These are phyloP conservation scores for Sinocyclocheilus maitianheensis DNA, from an alignment of 2,113 vertebrate species.

Conservation along the genomic window DNA sequence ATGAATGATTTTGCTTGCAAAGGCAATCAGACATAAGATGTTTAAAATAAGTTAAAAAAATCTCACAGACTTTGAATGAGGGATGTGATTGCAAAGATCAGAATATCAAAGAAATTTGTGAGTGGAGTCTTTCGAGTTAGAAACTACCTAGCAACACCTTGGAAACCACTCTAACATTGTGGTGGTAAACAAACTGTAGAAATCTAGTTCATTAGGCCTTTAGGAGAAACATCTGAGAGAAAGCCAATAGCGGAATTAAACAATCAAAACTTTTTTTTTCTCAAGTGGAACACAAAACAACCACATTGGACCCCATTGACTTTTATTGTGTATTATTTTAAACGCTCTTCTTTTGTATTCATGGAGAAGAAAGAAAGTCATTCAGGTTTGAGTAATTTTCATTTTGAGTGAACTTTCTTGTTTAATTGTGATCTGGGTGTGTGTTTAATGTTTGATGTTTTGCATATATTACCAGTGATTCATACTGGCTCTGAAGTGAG, in stretches of 20 bases:
- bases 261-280: no score
- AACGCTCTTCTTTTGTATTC: neutral
- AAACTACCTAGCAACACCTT: neutral
- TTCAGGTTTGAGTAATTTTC: neutral
- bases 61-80: neutral
- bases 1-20: neutral
- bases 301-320: neutral
- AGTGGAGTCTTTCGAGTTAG: neutral
- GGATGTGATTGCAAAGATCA: neutral
- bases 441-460: constrained; percentile 35
- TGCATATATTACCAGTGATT: constrained; percentile 25
- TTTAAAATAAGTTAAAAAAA: no score
- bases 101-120: neutral
- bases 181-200: no score
- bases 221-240: neutral
- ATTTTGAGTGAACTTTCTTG: neutral
- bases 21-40: neutral
- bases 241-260: no score
- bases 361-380: neutral
- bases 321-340: neutral
- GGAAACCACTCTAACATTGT: neutral
- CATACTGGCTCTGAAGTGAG: constrained; percentile 28
- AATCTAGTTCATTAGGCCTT: neutral
- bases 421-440: neutral
- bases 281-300: neutral